A percentile compares a stretch with the other conserved stretches of the same genome.
phyloP scores from a whole-genome alignment of 2,113 vertebrate species.

The Theristicus caerulescens region DNA sequence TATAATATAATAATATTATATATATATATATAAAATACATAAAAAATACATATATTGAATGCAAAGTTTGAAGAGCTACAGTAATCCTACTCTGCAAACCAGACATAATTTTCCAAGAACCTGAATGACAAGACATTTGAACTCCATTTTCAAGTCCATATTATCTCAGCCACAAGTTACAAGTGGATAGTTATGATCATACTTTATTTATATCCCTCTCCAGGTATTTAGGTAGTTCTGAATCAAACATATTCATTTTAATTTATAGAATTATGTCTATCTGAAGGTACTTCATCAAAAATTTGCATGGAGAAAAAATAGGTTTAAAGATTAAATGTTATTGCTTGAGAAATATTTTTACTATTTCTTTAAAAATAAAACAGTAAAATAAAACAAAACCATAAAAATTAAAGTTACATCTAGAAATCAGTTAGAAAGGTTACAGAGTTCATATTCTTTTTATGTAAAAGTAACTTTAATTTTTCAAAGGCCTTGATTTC shows the following conservation, averaged over 20 bases:
- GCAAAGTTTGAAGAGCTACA: not conserved
- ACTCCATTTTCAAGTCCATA: not conserved
- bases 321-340: not conserved
- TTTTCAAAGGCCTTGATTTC: conserved; percentile 17
- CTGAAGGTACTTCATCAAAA: not conserved
- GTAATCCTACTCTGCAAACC: not conserved
- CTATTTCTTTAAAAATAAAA: not conserved
- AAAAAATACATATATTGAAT: not conserved
- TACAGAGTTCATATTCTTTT: not conserved
- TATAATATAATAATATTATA: no score
- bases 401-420: not conserved
- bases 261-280: not conserved
- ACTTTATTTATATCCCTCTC: not conserved
- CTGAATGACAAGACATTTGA: not conserved
- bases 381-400: not conserved
- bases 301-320: not conserved
- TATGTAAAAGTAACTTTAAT: not conserved
- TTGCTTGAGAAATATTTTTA: not conserved
- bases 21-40: no score
- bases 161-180: not conserved
- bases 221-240: not conserved
- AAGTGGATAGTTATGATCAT: not conserved
- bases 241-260: not conserved
- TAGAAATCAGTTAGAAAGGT: not conserved
- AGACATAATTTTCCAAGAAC: not conserved